phyloP scores from a whole-genome alignment of 2,113 vertebrate genomes.

The Chamaea fasciata region DNA sequence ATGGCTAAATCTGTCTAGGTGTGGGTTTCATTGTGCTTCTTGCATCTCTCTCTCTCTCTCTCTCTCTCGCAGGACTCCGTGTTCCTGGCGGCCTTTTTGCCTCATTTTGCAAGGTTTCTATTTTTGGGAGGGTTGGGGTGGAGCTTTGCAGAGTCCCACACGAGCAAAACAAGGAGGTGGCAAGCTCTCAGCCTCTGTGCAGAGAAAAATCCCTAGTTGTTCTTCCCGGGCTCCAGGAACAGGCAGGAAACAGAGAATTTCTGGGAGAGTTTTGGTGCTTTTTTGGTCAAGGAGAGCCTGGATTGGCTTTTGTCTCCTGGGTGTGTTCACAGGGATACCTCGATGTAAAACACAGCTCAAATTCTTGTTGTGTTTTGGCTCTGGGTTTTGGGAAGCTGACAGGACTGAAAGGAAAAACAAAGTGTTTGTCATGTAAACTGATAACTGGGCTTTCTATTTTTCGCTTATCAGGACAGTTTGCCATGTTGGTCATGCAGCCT shows the following conservation, averaged over 20 bases:
- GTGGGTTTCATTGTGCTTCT: conserved; percentile 27
- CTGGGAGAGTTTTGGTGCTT: background rate
- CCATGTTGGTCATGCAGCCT: background rate
- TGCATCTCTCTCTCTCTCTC: background rate
- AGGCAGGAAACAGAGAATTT: background rate
- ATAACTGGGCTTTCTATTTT: background rate
- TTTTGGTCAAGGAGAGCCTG: background rate
- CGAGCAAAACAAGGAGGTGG: conserved; percentile 31
- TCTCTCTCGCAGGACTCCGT: background rate
- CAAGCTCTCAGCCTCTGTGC: background rate
- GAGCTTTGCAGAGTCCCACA: conserved; percentile 28
- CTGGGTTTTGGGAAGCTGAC: conserved; percentile 33
- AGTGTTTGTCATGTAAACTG: conserved; percentile 24
- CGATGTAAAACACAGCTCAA: conserved; percentile 1
- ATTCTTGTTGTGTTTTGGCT: conserved; percentile 16
- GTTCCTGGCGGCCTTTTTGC: conserved; percentile 54
- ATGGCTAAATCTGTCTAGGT: conserved; percentile 1
- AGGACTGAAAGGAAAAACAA: conserved; percentile 40
- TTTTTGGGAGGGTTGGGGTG: conserved; percentile 47
- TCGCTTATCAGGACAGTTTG: background rate
- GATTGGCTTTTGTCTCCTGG: background rate
- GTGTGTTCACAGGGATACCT: background rate
- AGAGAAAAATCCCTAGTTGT: background rate
- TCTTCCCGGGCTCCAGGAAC: background rate
- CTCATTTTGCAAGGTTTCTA: conserved; percentile 65